Evolutionary conservation across 2,113 vertebrate species (phyloP), one percentile per base, ranked within the genome.

Genomic region (Hyperoodon ampullatus): DNA sequence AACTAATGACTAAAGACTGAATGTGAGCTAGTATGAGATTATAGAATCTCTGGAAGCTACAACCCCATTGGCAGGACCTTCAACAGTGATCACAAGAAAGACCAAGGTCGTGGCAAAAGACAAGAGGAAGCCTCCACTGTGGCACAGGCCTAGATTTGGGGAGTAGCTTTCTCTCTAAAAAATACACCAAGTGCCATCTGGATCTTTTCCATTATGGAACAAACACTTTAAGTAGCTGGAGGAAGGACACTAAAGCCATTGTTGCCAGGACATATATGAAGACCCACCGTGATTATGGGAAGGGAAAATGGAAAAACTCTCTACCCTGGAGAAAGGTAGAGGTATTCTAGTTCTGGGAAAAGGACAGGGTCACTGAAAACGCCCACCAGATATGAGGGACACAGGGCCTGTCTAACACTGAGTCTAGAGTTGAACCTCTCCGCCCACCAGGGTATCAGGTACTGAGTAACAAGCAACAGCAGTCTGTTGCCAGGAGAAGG

Each of bases 281-380:
- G 12, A 58, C 33, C 26, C 4, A 19, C 0, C 11, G 0, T 53
- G 28, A 42, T 50, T 39, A 1, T 10, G 13, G 35, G 23, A 26
- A 81, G 19, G 24, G 18, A 63, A 89, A 81, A 87, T 18, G 5
- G 50, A n/a, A 93, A 70, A 47, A 5, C 8, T 71, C 21, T 50
- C 60, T 53, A 10, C 6, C 5, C 44, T 60, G 5, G 39, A 21
- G 24, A 83, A 90, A 66, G 18, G 28, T 21, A 44, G 30, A 42
- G 28, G 9, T 68, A 30, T 58, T 71, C 21, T n/a, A 53, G 12
- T n/a, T 81, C 66, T 24, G 28, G 15, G 4, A 35, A 39, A 93
- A 78, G 5, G 10, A n/a, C 0, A 47, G 6, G 5, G 18, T 83
- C 61, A 42, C 55, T 39, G 26, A 87, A 80, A 87, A 88, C 26